Evolutionary conservation across 2,113 vertebrate species (phyloP).

Genomic region (Laticauda colubrina): DNA sequence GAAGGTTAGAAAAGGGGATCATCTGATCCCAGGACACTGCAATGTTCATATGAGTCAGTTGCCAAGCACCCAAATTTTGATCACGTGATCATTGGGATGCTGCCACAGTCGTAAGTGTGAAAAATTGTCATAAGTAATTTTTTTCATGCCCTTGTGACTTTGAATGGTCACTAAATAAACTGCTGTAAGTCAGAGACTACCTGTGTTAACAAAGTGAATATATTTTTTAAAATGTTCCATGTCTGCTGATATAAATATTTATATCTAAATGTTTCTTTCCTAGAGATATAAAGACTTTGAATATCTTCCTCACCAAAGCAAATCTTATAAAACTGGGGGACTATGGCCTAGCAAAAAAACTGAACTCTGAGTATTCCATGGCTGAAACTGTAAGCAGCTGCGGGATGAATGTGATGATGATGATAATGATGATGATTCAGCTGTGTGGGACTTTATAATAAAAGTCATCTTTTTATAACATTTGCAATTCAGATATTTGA

Average conservation of each 20-base stretch:
- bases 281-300: constrained; percentile 98
- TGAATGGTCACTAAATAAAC: too few species aligned
- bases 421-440: constrained; percentile 23
- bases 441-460: neutral
- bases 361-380: constrained; percentile 94
- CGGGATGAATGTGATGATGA: neutral
- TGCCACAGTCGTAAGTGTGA: too few species aligned
- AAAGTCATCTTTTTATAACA: neutral
- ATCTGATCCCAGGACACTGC: too few species aligned
- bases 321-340: constrained; percentile 97
- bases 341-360: constrained; percentile 95
- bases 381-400: constrained; percentile 88
- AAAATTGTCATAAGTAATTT: too few species aligned
- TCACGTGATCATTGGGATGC: too few species aligned
- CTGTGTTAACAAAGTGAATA: neutral
- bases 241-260: constrained; percentile 27
- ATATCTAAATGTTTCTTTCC: constrained; percentile 44
- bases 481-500: constrained; percentile 26
- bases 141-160: too few species aligned
- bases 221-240: neutral
- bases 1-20: too few species aligned
- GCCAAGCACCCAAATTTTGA: too few species aligned
- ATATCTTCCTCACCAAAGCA: constrained; percentile 98
- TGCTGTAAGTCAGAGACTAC: too few species aligned
- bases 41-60: too few species aligned